Conservation (phyloP, 1,140 invertebrate species). For the Marisa cornuarietis region DNA sequence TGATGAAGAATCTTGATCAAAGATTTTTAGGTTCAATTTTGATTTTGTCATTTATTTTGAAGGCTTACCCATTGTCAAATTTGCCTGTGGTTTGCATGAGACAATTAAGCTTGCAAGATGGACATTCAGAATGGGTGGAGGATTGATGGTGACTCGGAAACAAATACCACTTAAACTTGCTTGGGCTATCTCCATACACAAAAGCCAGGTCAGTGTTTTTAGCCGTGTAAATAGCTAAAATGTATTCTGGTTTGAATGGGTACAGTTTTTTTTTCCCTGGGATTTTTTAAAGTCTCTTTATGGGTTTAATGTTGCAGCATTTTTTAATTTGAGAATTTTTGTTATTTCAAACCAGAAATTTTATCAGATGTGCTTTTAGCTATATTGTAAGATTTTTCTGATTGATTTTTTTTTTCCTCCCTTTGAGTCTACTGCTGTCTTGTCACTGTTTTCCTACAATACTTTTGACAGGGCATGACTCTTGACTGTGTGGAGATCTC, state of each 20-base stretch:
- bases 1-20: too few relatives aligned
- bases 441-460: conserved; percentile 20
- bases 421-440: neutral
- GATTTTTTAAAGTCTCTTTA: too few relatives aligned
- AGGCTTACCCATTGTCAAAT: conserved; percentile 86
- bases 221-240: neutral
- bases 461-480: conserved; percentile 80
- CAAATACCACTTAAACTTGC: conserved; percentile 90
- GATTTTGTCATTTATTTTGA: conserved; percentile 26
- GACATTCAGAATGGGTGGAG: conserved; percentile 79
- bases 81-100: conserved; percentile 81
- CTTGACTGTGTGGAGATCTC: conserved; percentile 96
- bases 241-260: neutral
- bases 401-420: neutral
- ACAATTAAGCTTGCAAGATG: conserved; percentile 82
- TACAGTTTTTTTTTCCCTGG: too few relatives aligned
- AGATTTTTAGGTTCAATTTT: too few relatives aligned
- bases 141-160: conserved; percentile 66
- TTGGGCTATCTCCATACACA: conserved; percentile 98
- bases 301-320: too few relatives aligned
- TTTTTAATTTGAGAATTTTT: neutral
- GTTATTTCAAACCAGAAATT: neutral
- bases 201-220: conserved; percentile 70
- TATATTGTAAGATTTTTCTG: too few relatives aligned
- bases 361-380: neutral